Evolutionary conservation across 2,888 invertebrate species (phyloP).

Genomic region (Alcis repandata): DNA sequence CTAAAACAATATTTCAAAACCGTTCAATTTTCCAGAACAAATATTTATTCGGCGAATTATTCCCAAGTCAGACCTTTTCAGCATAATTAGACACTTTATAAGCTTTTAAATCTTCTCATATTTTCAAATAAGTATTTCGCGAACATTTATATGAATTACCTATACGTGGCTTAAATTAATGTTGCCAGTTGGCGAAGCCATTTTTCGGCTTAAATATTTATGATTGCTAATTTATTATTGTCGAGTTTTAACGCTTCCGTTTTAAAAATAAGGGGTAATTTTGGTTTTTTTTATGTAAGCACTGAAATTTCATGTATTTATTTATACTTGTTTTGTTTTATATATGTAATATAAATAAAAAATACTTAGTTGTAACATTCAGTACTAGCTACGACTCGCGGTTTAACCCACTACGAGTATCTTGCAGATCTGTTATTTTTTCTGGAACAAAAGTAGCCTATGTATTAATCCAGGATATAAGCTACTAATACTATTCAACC

Average conservation of each 20-base stretch:
- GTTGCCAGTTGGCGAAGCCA: background rate
- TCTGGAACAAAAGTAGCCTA: too few species aligned
- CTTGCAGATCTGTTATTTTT: too few species aligned
- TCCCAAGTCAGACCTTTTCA: conserved; percentile 23
- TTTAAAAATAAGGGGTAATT: background rate
- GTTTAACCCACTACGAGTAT: too few species aligned
- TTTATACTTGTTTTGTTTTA: too few species aligned
- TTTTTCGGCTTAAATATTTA: conserved; percentile 4
- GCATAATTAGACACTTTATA: conserved; percentile 26
- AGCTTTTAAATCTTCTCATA: conserved; percentile 30
- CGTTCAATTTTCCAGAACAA: conserved; percentile 20
- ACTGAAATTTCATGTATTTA: too few species aligned
- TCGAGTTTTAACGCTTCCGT: background rate
- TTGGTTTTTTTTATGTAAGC: too few species aligned
- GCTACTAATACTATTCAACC: too few species aligned
- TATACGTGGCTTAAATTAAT: conserved; percentile 4
- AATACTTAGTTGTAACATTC: too few species aligned
- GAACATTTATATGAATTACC: conserved; percentile 20
- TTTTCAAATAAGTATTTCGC: conserved; percentile 16
- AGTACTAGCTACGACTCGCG: too few species aligned
- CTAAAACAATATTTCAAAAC: conserved; percentile 9
- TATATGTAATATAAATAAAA: too few species aligned
- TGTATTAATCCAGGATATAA: too few species aligned
- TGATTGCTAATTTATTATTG: conserved; percentile 11
- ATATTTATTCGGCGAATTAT: conserved; percentile 15